Conservation (phyloP, 2,797 vertebrate genomes). For the Peromyscus eremicus region DNA sequence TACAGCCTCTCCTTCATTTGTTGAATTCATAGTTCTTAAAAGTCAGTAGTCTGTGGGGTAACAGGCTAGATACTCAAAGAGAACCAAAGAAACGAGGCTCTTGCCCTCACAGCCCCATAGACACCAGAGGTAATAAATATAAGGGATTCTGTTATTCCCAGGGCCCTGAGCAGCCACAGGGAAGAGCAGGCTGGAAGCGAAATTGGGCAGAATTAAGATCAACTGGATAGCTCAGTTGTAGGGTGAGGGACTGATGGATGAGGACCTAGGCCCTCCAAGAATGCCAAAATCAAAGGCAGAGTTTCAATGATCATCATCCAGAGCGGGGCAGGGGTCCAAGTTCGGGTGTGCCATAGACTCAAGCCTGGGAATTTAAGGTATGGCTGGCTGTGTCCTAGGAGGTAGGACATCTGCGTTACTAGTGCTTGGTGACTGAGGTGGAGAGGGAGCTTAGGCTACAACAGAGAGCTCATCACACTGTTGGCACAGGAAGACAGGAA, state of each 20-base stretch:
- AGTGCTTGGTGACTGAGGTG: not conserved
- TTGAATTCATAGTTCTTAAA: not conserved
- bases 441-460: not conserved
- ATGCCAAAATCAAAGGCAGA: not conserved
- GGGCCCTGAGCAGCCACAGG: not conserved
- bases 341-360: not conserved
- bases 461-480: too few relatives aligned
- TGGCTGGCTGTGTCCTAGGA: not conserved
- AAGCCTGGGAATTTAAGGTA: not conserved
- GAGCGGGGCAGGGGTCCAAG: not conserved
- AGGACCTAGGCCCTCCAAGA: not conserved
- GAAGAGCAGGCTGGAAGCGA: not conserved
- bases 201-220: not conserved
- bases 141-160: not conserved
- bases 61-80: slow-evolving; percentile 1
- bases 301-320: not conserved
- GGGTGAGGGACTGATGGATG: not conserved
- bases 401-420: not conserved
- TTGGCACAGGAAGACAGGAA: not conserved
- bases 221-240: not conserved
- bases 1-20: not conserved
- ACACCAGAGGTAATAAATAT: not conserved
- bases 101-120: not conserved
- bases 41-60: not conserved
- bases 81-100: not conserved